Percentiles rank a stretch among this genome's conserved stretches.
phyloP scores from a whole-genome alignment of 2,888 invertebrate genomes.

The Aspidiotus rigidus region DNA sequence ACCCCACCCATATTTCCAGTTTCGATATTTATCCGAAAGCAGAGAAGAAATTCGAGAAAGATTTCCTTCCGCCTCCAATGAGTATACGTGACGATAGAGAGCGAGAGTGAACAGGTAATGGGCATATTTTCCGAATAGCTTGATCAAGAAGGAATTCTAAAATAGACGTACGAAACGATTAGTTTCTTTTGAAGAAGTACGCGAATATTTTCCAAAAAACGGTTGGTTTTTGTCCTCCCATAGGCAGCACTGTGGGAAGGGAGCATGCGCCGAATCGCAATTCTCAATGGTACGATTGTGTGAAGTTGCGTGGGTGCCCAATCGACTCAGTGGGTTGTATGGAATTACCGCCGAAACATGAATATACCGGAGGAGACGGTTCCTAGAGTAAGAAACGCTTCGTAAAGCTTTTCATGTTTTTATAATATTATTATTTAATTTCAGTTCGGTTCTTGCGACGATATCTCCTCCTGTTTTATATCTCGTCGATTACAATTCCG shows the following conservation, averaged over 20 bases:
- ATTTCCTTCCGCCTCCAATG: too few species aligned
- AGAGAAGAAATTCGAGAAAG: too few species aligned
- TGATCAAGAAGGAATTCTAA: neutral
- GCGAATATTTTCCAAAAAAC: neutral
- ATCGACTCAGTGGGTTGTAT: constrained; percentile 30
- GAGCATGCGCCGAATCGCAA: constrained; percentile 25
- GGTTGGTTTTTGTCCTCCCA: constrained; percentile 6
- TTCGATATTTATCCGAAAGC: too few species aligned
- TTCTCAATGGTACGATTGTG: constrained; percentile 24
- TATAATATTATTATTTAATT: constrained; percentile 6
- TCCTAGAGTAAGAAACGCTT: constrained; percentile 24
- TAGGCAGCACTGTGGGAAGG: constrained; percentile 4
- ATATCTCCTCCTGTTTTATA: constrained; percentile 6
- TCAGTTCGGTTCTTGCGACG: constrained; percentile 20
- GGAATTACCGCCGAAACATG: constrained; percentile 32
- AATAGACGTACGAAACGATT: neutral
- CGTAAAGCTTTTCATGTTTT: constrained; percentile 26
- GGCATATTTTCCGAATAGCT: too few species aligned
- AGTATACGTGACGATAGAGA: too few species aligned
- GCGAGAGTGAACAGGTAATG: too few species aligned
- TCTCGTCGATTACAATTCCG: neutral
- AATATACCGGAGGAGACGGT: constrained; percentile 26
- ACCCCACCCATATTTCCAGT: too few species aligned
- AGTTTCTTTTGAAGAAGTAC: neutral
- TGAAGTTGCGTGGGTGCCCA: constrained; percentile 31